Base-by-base conservation (phyloP, 1,140 invertebrate genomes). In the Ips typographus region DNA sequence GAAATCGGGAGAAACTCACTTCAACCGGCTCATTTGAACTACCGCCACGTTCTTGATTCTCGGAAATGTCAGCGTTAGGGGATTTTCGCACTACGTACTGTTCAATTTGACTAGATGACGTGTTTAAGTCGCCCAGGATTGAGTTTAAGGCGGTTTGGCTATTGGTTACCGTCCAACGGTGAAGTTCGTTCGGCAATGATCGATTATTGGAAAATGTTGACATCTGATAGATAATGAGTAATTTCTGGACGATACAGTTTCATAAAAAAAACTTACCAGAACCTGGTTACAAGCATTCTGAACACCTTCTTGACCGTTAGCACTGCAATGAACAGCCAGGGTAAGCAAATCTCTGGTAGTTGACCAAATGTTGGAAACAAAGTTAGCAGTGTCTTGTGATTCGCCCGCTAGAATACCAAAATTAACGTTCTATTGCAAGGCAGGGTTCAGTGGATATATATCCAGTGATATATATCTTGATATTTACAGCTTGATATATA, bases 81-180 rank as follows among this genome's bases (percentile, higher is more conserved):
- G 36, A n/a, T 36, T 56, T 60, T 53, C 61, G 7, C 2, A 70
- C 44, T 40, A 70, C 40, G 53, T 64, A 70, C 42, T 70, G 68
- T 40, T 70, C 39, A 42, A 70, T 60, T 4, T 70, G 60, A 2
- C 37, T 38, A 4, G 44, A 7, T 7, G 38, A 3, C 1, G 58
- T 40, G 40, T 65, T 53, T 41, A 64, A 57, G 43, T 58, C 60
- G n/a, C 38, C 37, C 4, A 64, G 51, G 4, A 70, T 52, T n/a
- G 60, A 58, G 8, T 53, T 57, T 62, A 69, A 55, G 7, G 49
- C 65, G n/a, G 57, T 22, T 53, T 76, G 57, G 68, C 74, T 76
- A 40, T 70, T 73, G 40, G 73, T 68, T 39, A 75, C 65, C 1
- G 76, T 78, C 77, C 77, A 80, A 51, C 74, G 71, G 53, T 77